phyloP scores from a whole-genome alignment of 2,113 vertebrate genomes.

The Chascanopsetta lugubris region DNA sequence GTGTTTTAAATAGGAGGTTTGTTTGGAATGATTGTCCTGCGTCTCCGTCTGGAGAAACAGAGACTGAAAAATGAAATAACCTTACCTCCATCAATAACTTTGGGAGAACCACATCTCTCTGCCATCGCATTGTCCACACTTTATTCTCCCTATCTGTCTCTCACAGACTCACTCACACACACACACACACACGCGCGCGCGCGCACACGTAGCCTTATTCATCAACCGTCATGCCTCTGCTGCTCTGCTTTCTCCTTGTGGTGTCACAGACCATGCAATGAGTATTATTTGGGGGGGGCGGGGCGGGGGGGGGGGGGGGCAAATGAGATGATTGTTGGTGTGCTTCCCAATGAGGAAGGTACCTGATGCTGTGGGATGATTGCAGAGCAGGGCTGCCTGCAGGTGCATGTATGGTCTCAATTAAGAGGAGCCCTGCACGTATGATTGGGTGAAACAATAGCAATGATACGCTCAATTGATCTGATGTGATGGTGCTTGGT shows the following conservation, averaged over 20 bases:
- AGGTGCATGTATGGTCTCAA: slow-evolving; percentile 63
- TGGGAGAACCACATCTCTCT: neutral
- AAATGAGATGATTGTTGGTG: slow-evolving; percentile 46
- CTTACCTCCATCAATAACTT: neutral
- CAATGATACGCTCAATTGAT: slow-evolving; percentile 65
- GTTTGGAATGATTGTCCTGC: no score
- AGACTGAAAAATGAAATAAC: neutral
- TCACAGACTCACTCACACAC: slow-evolving; percentile 6
- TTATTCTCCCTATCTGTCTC: slow-evolving; percentile 5
- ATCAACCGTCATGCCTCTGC: slow-evolving; percentile 16
- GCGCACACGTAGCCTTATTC: slow-evolving; percentile 18
- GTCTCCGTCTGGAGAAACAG: no score
- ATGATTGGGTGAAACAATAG: slow-evolving; percentile 62
- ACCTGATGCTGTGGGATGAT: slow-evolving; percentile 48
- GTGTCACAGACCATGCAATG: neutral
- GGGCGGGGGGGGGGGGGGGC: slow-evolving; percentile 20
- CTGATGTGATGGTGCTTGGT: slow-evolving; percentile 28
- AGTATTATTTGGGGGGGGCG: slow-evolving; percentile 25
- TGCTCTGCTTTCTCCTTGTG: neutral
- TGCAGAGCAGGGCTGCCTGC: slow-evolving; percentile 40
- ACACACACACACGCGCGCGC: no score
- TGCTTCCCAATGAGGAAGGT: slow-evolving; percentile 42
- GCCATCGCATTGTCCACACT: neutral
- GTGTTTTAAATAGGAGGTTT: no score
- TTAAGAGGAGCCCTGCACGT: slow-evolving; percentile 45